Conservation (phyloP, 2,797 vertebrate species). For the Xiphorhynchus erythropygius region DNA sequence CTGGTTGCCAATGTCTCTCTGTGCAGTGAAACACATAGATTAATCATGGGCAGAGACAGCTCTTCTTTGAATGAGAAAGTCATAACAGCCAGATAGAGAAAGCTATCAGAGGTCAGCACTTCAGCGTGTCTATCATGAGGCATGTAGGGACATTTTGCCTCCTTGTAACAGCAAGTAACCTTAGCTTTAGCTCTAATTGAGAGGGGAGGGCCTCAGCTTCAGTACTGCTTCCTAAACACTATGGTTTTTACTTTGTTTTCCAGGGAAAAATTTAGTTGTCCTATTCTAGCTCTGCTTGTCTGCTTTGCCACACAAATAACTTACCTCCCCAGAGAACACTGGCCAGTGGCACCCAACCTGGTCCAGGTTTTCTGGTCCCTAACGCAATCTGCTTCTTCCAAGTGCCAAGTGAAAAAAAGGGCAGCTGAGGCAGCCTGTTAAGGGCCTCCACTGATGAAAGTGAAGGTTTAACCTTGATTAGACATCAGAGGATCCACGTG, state of each 20-base stretch:
- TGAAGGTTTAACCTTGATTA: slow-evolving; percentile 46
- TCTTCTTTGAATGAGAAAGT: not conserved
- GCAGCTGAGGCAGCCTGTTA: not conserved
- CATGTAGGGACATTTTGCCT: not conserved
- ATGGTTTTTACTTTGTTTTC: not conserved
- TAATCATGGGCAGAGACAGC: not conserved
- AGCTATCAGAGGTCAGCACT: not conserved
- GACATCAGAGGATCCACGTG: not conserved
- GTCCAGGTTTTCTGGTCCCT: not conserved
- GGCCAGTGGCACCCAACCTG: not conserved
- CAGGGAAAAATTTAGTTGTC: not conserved
- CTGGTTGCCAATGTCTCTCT: not conserved
- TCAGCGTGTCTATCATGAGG: not conserved
- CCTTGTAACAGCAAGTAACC: not conserved
- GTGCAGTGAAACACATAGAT: not conserved
- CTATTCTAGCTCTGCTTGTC: not conserved
- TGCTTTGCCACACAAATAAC: not conserved
- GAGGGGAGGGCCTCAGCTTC: not conserved
- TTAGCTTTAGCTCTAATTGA: not conserved
- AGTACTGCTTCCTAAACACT: not conserved
- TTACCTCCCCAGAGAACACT: not conserved
- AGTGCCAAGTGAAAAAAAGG: not conserved
- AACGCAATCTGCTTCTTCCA: not conserved
- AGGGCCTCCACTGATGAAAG: not conserved
- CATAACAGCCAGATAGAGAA: not conserved